Evolutionary conservation across 2,888 invertebrate genomes (phyloP).

Genomic region (Eupithecia tripunctaria): DNA sequence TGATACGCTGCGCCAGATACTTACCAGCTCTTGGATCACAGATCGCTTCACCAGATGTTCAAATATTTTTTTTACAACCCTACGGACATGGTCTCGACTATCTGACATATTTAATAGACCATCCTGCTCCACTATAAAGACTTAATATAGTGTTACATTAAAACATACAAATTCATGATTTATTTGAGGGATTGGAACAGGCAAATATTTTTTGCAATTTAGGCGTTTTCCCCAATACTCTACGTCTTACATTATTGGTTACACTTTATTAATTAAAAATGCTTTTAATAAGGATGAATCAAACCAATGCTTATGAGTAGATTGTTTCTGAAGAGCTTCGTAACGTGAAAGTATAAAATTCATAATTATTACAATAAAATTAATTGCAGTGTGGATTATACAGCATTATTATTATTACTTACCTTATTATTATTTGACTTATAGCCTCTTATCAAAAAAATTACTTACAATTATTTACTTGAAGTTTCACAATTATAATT

Average conservation of each 20-base stretch:
- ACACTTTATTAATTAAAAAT: neutral
- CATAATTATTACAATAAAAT: neutral
- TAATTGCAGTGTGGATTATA: too few species aligned
- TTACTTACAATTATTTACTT: too few species aligned
- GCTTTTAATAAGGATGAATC: too few species aligned
- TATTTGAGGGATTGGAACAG: neutral
- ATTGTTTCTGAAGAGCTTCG: neutral
- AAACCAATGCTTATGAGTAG: neutral
- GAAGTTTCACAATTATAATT: neutral
- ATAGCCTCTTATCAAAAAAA: neutral
- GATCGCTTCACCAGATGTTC: too few species aligned
- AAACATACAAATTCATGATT: neutral
- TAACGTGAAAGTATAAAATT: neutral
- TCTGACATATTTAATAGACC: neutral
- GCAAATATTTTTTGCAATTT: neutral
- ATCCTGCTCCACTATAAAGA: neutral
- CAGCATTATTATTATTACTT: too few species aligned
- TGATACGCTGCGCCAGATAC: neutral
- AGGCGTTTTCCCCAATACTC: neutral
- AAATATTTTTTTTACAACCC: too few species aligned
- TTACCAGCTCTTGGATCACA: too few species aligned
- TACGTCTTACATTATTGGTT: neutral
- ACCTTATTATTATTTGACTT: too few species aligned
- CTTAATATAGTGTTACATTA: neutral
- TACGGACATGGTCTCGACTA: too few species aligned